phyloP scores from a whole-genome alignment of 2,113 vertebrate genomes.

The Microtus richardsoni region DNA sequence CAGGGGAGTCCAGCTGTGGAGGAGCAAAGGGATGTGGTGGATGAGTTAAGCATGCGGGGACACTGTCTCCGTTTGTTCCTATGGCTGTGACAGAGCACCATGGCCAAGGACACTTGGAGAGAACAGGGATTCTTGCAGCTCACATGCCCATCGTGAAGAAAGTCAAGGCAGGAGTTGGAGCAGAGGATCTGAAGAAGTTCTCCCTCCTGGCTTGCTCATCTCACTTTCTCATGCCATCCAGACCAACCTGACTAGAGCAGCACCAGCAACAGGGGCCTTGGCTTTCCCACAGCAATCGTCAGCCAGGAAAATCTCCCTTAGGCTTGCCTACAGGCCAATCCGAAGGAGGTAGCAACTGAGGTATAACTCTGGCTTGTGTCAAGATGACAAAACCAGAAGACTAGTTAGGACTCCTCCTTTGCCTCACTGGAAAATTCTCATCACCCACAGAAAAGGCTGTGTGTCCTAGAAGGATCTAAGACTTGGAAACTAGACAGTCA shows the following conservation, averaged over 20 bases:
- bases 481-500: neutral
- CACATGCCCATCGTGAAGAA: neutral
- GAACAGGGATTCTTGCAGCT: neutral
- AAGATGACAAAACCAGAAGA: neutral
- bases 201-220: neutral
- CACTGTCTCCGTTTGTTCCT: neutral
- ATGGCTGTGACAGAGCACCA: neutral
- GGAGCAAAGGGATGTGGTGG: fast-evolving
- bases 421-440: neutral
- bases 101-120: neutral
- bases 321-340: neutral
- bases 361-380: neutral
- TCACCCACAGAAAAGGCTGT: neutral
- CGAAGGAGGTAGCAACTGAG: neutral
- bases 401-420: neutral
- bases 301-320: neutral
- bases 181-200: fast-evolving
- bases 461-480: neutral
- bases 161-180: neutral
- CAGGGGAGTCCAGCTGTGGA: fast-evolving
- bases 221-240: neutral
- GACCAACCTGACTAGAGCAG: neutral
- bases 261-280: neutral
- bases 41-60: neutral
- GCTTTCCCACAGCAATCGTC: neutral